Evolutionary conservation across 1,140 invertebrate species (phyloP), one percentile per base, ranked within the genome.

Genomic region (Ctenoplectra terminalis): DNA sequence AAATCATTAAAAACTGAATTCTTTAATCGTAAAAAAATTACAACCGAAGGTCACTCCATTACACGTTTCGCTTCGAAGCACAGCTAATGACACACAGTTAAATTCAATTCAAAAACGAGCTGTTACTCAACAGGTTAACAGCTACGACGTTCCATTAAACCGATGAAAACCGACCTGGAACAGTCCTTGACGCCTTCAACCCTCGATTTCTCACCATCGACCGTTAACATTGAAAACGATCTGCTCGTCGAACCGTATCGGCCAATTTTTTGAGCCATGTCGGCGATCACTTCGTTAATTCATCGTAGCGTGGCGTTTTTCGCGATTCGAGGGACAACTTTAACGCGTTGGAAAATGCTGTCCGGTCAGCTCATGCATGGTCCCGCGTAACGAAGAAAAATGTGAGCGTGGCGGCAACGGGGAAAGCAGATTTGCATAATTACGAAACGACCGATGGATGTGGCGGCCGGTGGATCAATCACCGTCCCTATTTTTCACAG

Each of bases 391-490:
- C n/a, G 56, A 64, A 74, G 73, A 81, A 81, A 77, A 85, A 81
- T 83, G 69, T 67, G 52, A 58, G 37, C 79, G 58, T 56, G 26
- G 46, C 61, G 75, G 61, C 31, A 61, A 58, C n/a, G 72, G 61
- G 66, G 15, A 74, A 85, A 79, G 74, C 79, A 72, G 85, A 90
- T 90, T 89, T 90, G 74, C 88, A 90, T 90, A 90, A 90, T 90
- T 90, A 90, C 85, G 63, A 88, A 89, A 82, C 77, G 82, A 60
- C 78, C 66, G 67, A 63, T 72, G 76, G 76, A 83, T 40, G 81
- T 63, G 81, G 61, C 50, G 31, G 50, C 48, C 69, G 83, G 71
- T 83, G 86, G 85, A 88, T 90, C 89, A 89, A 90, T 90, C 87
- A 85, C 86, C 76, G 84, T 87, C 86, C 78, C 76, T 88, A 88